Conservation (phyloP, 2,888 invertebrate genomes). For the Stictocephala bisonia region DNA sequence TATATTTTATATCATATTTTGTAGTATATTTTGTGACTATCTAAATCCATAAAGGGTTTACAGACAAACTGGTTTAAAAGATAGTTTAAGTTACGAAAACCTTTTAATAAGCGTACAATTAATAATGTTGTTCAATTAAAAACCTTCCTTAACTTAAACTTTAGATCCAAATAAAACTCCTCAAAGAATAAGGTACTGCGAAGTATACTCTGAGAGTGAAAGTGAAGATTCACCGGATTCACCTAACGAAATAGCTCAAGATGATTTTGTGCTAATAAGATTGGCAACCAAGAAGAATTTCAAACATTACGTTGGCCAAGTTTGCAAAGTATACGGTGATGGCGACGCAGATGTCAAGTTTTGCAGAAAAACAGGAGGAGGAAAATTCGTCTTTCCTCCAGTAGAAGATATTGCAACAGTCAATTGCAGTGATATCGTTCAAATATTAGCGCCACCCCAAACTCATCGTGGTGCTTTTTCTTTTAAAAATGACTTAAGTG, state of each 20-base stretch:
- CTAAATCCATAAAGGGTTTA: too few relatives aligned
- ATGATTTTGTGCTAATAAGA: conserved; percentile 1
- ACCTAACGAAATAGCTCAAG: background rate
- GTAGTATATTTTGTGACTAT: too few relatives aligned
- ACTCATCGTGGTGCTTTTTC: too few relatives aligned
- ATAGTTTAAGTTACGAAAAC: too few relatives aligned
- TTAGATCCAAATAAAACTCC: background rate
- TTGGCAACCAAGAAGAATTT: background rate
- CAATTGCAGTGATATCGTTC: background rate
- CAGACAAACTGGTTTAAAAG: too few relatives aligned
- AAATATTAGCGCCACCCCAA: too few relatives aligned
- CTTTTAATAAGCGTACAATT: too few relatives aligned
- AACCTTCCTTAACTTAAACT: conserved; percentile 1
- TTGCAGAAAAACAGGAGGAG: conserved; percentile 19
- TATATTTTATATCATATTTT: too few relatives aligned
- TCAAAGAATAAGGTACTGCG: background rate
- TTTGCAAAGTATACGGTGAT: background rate
- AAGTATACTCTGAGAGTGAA: background rate
- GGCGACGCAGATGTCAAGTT: conserved; percentile 5
- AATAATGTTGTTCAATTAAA: background rate
- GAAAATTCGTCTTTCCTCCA: conserved; percentile 5
- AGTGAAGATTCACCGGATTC: background rate
- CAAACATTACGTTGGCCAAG: conserved; percentile 3
- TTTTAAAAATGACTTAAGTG: too few relatives aligned
- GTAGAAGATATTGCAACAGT: conserved; percentile 12